phyloP scores from a whole-genome alignment of 2,888 invertebrate genomes.

The Eueremaeus valkanovi region DNA sequence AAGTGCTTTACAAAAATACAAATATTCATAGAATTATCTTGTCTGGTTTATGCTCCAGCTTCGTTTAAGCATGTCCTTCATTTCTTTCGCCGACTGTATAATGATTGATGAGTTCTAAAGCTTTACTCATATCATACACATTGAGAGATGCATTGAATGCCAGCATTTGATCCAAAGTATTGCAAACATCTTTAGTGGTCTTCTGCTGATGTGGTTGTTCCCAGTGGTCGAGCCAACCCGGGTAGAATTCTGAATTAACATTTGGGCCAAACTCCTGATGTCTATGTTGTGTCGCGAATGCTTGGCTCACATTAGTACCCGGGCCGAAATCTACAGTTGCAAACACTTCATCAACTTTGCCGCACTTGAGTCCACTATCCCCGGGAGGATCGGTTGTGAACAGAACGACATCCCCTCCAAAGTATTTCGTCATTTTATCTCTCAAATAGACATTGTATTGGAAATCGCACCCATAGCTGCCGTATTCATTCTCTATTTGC shows the following conservation, averaged over 20 bases:
- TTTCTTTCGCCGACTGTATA: too few species aligned
- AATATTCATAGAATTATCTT: too few species aligned
- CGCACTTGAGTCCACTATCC: conserved; percentile 60
- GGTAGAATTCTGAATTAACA: conserved; percentile 85
- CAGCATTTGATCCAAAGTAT: conserved; percentile 60
- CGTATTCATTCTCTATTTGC: conserved; percentile 89
- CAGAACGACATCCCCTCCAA: conserved; percentile 66
- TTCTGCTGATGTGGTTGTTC: conserved; percentile 62
- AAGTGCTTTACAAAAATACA: too few species aligned
- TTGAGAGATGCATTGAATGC: conserved; percentile 52
- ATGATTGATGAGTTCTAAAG: conserved; percentile 47
- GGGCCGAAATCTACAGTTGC: conserved; percentile 61
- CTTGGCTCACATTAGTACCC: conserved; percentile 13
- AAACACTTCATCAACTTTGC: conserved; percentile 65
- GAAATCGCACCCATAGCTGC: conserved; percentile 72
- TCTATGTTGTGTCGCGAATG: conserved; percentile 52
- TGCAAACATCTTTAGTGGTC: conserved; percentile 56
- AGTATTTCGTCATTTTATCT: conserved; percentile 59
- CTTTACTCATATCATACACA: conserved; percentile 51
- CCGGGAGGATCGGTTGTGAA: conserved; percentile 74
- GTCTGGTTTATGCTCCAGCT: too few species aligned
- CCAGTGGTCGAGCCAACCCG: conserved; percentile 90
- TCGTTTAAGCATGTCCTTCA: too few species aligned
- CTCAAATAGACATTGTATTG: conserved; percentile 65
- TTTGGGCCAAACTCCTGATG: conserved; percentile 65